Base-by-base conservation (phyloP, 2,113 vertebrate species). In the Gallinago media region DNA sequence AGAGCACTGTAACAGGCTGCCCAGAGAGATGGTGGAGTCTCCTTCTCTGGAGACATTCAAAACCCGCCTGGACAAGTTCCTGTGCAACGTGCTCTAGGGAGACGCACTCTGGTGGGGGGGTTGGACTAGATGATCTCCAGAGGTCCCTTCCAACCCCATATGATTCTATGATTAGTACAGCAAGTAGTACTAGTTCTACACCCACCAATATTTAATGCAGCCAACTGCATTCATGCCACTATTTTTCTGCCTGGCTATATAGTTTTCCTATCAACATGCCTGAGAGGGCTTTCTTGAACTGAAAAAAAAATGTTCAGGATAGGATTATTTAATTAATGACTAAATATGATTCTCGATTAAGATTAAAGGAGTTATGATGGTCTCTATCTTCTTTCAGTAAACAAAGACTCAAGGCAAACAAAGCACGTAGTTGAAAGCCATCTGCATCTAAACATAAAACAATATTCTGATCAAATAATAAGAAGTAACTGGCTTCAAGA, bases 161-260 rank as follows among this genome's bases (percentile, higher is more conserved):
- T 38, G 38, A 38, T 38, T 38, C 38, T 38, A 38, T 38, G 38
- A 38, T 38, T 38, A 70, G 16, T 15, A 76, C 7, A 76, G 9
- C 15, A 86, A 89, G 26, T 3, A 50, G 4, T 8, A 82, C 31
- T 76, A 15, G 5, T 22, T 8, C 22, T 86, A 34, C 8, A 86
- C 3, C 7, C 18, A 46, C 5, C 8, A 59, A 21, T 1, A 62
- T 23, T 49, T 80, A 82, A 67, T 31, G 23, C 18, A 68, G 15
- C 3, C 42, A 61, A 0, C 36, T 65, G 9, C 40, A 20, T 92
- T 13, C 7, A 7, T 42, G 9, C 2, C 17, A 34, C 17, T 44
- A 0, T 11, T 63, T 73, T 89, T 93, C 65, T 68, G 5, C 4
- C 49, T 87, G 70, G 20, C 19, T 67, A 3, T 3, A 6, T 4